Evolutionary conservation across 2,113 vertebrate genomes (phyloP).

Genomic region (Pelmatolapia mariae): DNA sequence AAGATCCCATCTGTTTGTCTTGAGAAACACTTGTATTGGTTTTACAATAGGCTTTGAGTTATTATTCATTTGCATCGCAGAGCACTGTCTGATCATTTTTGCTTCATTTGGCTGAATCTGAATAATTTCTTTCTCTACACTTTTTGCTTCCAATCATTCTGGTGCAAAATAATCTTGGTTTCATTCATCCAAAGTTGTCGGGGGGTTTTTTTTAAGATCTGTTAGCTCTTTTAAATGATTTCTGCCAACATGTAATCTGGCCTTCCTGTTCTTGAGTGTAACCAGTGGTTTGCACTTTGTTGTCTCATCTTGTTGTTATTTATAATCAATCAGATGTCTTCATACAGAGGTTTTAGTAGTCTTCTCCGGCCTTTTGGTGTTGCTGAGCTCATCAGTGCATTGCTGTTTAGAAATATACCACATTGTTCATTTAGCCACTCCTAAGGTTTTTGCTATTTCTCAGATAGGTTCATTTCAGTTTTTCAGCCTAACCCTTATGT

Average conservation of each 20-base stretch:
- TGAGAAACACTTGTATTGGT: neutral
- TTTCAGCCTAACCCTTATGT: neutral
- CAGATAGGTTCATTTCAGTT: neutral
- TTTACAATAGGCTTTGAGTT: neutral
- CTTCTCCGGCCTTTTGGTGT: neutral
- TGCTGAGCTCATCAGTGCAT: neutral
- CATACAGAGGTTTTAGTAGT: neutral
- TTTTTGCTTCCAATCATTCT: neutral
- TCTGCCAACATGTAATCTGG: neutral
- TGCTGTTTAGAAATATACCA: neutral
- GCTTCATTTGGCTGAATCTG: neutral
- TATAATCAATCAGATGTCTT: neutral
- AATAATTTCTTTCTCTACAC: neutral
- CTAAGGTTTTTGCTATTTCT: neutral
- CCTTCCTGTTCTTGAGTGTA: neutral
- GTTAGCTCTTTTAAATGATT: neutral
- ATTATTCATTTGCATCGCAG: neutral
- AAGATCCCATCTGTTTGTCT: neutral
- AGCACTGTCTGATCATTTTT: neutral
- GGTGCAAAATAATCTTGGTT: neutral
- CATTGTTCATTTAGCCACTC: neutral
- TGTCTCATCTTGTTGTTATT: no score
- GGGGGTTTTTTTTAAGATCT: neutral
- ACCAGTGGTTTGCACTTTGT: neutral
- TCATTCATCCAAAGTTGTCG: neutral